Evolutionary conservation across 2,888 invertebrate genomes (phyloP).

Genomic region (Anoplius nigerrimus): DNA sequence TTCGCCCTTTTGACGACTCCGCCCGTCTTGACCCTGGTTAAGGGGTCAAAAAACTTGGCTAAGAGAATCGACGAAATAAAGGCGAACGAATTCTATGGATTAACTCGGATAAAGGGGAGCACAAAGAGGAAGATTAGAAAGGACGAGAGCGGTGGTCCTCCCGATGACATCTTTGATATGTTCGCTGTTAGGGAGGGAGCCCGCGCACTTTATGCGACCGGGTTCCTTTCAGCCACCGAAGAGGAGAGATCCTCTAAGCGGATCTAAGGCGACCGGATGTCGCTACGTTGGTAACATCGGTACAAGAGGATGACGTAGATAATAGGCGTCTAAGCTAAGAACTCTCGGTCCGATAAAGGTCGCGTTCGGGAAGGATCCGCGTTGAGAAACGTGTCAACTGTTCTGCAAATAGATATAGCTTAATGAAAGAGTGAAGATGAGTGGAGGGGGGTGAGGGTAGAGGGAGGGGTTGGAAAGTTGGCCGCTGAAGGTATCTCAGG

Average conservation of each 20-base stretch:
- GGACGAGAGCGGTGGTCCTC: conserved; percentile 11
- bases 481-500: no score
- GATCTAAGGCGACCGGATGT: conserved; percentile 30
- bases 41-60: no score
- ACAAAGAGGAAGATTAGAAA: conserved; percentile 29
- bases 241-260: conserved; percentile 36
- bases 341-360: not conserved
- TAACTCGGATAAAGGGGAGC: no score
- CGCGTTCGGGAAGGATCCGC: not conserved
- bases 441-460: no score
- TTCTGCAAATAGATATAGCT: no score
- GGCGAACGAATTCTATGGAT: no score
- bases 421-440: no score
- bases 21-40: no score
- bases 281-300: conserved; percentile 29
- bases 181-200: conserved; percentile 13
- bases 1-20: no score
- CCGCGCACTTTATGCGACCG: conserved; percentile 14
- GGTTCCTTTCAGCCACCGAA: not conserved
- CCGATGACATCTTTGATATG: conserved; percentile 19
- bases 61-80: no score
- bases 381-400: no score
- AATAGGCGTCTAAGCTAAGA: not conserved
- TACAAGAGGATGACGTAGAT: not conserved
- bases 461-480: no score